A percentile compares a stretch with the other conserved stretches of the same genome.
phyloP scores from a whole-genome alignment of 2,888 invertebrate species.

The Cerceris ruficornis region DNA sequence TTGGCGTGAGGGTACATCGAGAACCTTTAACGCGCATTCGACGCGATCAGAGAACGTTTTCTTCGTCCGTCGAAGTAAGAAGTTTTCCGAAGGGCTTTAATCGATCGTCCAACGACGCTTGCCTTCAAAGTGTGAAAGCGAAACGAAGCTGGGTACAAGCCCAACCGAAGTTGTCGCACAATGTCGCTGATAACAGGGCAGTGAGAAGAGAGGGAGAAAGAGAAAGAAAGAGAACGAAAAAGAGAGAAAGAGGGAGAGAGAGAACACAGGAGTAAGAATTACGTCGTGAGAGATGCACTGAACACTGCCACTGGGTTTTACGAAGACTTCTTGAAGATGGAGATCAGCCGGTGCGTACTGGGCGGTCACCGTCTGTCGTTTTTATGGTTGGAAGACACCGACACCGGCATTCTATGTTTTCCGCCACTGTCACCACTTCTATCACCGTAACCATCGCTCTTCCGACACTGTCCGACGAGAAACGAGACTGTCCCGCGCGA shows the following conservation, averaged over 20 bases:
- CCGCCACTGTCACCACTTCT: conserved; percentile 43
- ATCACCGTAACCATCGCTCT: conserved; percentile 38
- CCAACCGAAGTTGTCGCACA: conserved; percentile 16
- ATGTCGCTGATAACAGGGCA: conserved; percentile 43
- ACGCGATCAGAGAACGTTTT: conserved; percentile 1
- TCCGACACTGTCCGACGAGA: conserved; percentile 12
- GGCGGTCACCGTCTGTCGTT: conserved; percentile 38
- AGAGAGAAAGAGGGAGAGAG: neutral
- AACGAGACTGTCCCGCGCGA: neutral
- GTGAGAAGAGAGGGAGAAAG: neutral
- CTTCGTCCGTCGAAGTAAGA: neutral
- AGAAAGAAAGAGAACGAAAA: neutral
- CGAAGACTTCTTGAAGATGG: conserved; percentile 7
- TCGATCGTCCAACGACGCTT: conserved; percentile 40
- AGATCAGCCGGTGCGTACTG: conserved; percentile 44
- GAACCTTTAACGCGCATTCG: conserved; percentile 35
- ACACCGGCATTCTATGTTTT: conserved; percentile 48
- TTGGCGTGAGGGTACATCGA: conserved; percentile 50
- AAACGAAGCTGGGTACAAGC: neutral
- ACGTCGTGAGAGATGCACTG: neutral
- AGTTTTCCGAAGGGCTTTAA: conserved; percentile 19
- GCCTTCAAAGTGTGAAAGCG: conserved; percentile 3
- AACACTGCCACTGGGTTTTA: neutral
- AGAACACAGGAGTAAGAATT: neutral
- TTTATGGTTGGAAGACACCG: conserved; percentile 24